Conservation (phyloP, 2,888 invertebrate genomes). For the Lithophane semibrunnea region DNA sequence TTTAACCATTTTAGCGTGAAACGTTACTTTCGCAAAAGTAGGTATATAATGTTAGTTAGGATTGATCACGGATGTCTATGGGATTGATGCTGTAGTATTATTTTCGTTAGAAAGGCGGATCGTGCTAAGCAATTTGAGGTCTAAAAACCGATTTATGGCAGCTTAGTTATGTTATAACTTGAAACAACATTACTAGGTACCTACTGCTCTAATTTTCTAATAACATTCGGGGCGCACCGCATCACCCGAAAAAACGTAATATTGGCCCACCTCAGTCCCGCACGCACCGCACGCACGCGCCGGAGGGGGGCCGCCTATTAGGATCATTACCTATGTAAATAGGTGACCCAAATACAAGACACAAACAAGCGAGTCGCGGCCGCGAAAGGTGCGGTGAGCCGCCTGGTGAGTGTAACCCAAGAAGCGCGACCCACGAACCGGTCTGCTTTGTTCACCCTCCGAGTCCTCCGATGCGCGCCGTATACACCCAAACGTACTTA, state of each 20-base stretch:
- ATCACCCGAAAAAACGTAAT: background rate
- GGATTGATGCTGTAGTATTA: no score
- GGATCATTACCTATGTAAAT: constrained; percentile 45
- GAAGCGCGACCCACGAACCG: constrained; percentile 48
- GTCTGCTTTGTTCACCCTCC: constrained; percentile 41
- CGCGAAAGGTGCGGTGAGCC: background rate
- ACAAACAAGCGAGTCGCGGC: constrained; percentile 23
- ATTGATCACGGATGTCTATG: no score
- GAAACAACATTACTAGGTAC: background rate
- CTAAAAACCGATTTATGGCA: background rate
- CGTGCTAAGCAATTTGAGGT: no score
- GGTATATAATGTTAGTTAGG: no score
- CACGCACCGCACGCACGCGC: constrained; percentile 12
- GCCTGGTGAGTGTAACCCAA: constrained; percentile 39
- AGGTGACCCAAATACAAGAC: constrained; percentile 59
- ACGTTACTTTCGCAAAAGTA: no score
- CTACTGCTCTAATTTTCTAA: background rate
- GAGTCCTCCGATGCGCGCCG: background rate
- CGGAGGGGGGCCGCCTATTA: background rate
- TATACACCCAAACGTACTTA: background rate
- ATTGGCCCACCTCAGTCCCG: constrained; percentile 12
- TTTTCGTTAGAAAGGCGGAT: no score
- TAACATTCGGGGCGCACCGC: constrained; percentile 1
- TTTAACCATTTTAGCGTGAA: no score
- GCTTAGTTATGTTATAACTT: background rate